Conservation (phyloP, 1,140 invertebrate species). For the Diachasma alloeum region DNA sequence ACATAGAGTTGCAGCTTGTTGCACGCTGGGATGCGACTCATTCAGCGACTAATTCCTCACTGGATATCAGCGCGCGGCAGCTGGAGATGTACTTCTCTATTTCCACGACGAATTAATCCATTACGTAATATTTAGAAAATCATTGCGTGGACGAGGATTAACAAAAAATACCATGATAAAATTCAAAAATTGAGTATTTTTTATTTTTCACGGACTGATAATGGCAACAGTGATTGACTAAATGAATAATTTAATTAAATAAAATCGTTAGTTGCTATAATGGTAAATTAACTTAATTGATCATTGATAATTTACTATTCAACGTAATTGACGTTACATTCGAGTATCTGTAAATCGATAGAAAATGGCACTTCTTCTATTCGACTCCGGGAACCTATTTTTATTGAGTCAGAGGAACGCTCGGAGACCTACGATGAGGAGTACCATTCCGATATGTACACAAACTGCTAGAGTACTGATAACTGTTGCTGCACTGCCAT, state of each 20-base stretch:
- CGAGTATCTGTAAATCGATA: background rate
- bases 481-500: slow-evolving; percentile 31
- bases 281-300: background rate
- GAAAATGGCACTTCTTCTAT: background rate
- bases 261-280: background rate
- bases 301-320: background rate
- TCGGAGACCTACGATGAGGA: slow-evolving; percentile 39
- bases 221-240: no score
- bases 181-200: no score
- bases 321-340: background rate
- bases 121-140: background rate
- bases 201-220: background rate
- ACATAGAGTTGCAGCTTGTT: background rate
- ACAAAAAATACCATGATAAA: background rate
- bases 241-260: background rate
- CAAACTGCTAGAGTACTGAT: slow-evolving; percentile 40
- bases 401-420: slow-evolving; percentile 44
- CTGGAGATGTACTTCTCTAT: background rate
- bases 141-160: background rate
- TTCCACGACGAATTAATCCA: background rate
- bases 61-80: background rate
- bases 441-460: slow-evolving; percentile 46
- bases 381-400: background rate
- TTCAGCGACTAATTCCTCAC: background rate
- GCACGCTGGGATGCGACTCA: background rate